These are phyloP conservation scores for Cataglyphis albicans DNA, from an alignment of 2,888 invertebrate genomes.

Conservation along the genomic window DNA sequence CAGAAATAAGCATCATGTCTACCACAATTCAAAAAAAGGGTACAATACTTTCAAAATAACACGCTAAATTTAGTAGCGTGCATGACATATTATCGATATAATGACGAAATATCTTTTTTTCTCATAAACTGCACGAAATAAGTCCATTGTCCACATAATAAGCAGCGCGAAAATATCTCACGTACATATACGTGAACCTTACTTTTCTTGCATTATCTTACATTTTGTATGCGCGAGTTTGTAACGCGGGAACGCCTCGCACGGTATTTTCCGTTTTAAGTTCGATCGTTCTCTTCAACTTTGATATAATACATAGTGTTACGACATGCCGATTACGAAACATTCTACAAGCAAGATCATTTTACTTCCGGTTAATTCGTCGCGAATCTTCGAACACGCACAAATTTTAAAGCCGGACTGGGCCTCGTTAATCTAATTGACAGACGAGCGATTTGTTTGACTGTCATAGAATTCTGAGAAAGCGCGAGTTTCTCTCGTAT, in stretches of 20 bases:
- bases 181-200: constrained; percentile 10
- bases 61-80: neutral
- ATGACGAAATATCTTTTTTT: constrained; percentile 36
- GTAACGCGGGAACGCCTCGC: constrained; percentile 20
- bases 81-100: constrained; percentile 48
- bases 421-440: constrained; percentile 38
- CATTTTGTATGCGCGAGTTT: constrained; percentile 38
- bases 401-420: constrained; percentile 1
- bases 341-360: constrained; percentile 24
- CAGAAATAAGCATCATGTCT: neutral
- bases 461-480: constrained; percentile 14
- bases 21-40: neutral
- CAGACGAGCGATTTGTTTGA: neutral
- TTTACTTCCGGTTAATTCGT: constrained; percentile 63
- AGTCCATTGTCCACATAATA: constrained; percentile 55
- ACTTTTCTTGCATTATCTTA: neutral
- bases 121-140: constrained; percentile 47
- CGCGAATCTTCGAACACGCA: neutral
- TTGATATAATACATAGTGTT: constrained; percentile 38
- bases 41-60: neutral
- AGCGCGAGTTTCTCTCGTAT: neutral
- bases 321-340: constrained; percentile 25
- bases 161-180: constrained; percentile 12
- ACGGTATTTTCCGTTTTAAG: constrained; percentile 60
- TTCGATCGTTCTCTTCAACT: constrained; percentile 5